phyloP scores from a whole-genome alignment of 1,140 invertebrate species.

The Eciton burchellii region DNA sequence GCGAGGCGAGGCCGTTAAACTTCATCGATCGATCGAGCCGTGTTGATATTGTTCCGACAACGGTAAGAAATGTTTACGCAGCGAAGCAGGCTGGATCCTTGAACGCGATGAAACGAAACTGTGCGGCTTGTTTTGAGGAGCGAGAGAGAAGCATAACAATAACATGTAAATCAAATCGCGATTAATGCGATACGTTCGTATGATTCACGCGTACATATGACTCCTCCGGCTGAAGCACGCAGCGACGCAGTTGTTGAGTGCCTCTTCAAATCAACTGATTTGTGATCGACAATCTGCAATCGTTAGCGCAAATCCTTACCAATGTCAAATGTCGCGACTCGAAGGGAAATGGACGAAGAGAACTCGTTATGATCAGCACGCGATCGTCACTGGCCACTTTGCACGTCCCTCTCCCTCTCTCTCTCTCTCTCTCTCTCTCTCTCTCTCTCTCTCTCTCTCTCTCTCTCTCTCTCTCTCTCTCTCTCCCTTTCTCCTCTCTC shows the following conservation, averaged over 20 bases:
- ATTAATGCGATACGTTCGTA: too few species aligned
- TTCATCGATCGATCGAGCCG: slow-evolving; percentile 27
- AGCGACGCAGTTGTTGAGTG: too few species aligned
- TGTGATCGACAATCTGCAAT: too few species aligned
- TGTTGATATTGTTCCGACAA: slow-evolving; percentile 26
- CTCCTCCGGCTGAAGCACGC: too few species aligned
- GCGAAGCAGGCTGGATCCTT: slow-evolving; percentile 12
- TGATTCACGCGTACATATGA: too few species aligned
- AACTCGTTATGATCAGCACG: background rate
- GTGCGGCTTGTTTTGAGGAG: background rate
- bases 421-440: background rate
- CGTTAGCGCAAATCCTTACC: too few species aligned
- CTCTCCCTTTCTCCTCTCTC: background rate
- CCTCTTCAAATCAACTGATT: too few species aligned
- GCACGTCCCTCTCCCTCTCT: background rate
- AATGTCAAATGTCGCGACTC: too few species aligned
- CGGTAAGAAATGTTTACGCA: slow-evolving; percentile 20
- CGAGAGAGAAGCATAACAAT: background rate
- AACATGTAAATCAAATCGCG: too few species aligned
- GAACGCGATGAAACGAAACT: slow-evolving; percentile 3
- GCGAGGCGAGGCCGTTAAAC: slow-evolving; percentile 62
- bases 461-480: background rate
- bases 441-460: background rate
- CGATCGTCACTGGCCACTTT: too few species aligned
- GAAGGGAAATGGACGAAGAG: background rate